Base-by-base conservation (phyloP, 2,113 vertebrate species). In the Oncorhynchus masou region DNA sequence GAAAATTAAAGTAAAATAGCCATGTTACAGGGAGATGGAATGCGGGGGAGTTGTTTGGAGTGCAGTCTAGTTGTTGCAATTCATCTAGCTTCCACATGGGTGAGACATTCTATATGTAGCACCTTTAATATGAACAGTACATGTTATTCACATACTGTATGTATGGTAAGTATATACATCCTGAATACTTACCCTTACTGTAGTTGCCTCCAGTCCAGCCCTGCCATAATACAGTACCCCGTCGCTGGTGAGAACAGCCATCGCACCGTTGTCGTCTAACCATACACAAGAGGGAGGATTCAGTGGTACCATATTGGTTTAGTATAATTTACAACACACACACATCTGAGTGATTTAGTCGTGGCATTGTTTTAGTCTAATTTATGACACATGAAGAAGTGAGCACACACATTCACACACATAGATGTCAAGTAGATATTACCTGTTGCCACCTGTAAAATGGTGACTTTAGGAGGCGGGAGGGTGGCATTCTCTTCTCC, bases 171-270 rank as follows among this genome's bases (percentile, higher is more conserved):
- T 45, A 45, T 45, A 9, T 11, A 49, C 51, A 45, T 16, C 62
- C 31, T 51, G 31, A 51, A 24, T 49, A 16, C 65, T 70, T 57
- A 76, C 75, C 68, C 15, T 60, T 5, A 76, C 31, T 13, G 34
- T 7, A 0, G 29, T 7, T 8, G 64, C 73, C 19, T 82, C 64
- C 22, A 75, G 51, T 9, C 65, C 29, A 67, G 79, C 49, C 34
- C 77, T 75, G 34, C 76, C 77, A 70, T 79, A 79, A 48, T 75
- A 79, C 11, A 82, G 48, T 4, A 29, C 7, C 22, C 77, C 70
- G 15, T 79, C 34, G 65, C 64, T 76, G 73, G 77, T 76, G 20
- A 69, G n/a, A 25, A 78, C 69, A n/a, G 70, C 74, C 22, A 79
- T 62, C 8, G 19, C 62, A 12, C 69, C 69, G 59, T 65, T 59